phyloP scores from a whole-genome alignment of 1,140 invertebrate species.

The Anoplophora glabripennis region DNA sequence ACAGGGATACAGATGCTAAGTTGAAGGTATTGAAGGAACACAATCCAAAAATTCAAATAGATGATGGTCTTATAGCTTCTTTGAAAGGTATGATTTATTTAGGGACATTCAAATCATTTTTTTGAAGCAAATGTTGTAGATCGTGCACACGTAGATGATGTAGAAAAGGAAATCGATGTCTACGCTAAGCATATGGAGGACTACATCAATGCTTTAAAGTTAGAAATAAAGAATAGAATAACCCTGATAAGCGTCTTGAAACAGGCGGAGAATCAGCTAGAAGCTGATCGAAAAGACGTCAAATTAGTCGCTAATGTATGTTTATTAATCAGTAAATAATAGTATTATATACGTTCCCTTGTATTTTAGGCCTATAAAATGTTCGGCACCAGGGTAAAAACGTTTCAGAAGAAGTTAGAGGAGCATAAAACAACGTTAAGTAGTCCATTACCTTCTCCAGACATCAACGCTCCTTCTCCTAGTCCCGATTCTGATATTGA shows the following conservation, averaged over 20 bases:
- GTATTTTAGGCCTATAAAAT: conserved; percentile 81
- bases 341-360: background rate
- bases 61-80: conserved; percentile 62
- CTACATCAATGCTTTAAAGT: conserved; percentile 75
- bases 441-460: conserved; percentile 70
- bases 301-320: conserved; percentile 90
- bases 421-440: conserved; percentile 66
- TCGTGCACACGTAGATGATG: conserved; percentile 78
- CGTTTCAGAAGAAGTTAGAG: conserved; percentile 78
- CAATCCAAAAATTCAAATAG: conserved; percentile 51
- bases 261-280: conserved; percentile 82
- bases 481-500: conserved; percentile 77
- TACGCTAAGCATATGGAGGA: conserved; percentile 74
- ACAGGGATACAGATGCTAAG: conserved; percentile 65
- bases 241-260: conserved; percentile 72
- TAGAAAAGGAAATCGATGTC: conserved; percentile 82
- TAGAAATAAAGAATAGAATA: conserved; percentile 77
- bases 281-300: conserved; percentile 84
- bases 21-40: conserved; percentile 61
- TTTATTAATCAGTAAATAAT: conserved; percentile 30
- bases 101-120: background rate
- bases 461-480: conserved; percentile 79
- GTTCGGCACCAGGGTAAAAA: conserved; percentile 82
- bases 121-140: conserved; percentile 54
- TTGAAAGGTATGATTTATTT: conserved; percentile 65